These are phyloP conservation scores for Drosophila fulvimacula DNA, from an alignment of 2,888 invertebrate species.

Conservation along the genomic window DNA sequence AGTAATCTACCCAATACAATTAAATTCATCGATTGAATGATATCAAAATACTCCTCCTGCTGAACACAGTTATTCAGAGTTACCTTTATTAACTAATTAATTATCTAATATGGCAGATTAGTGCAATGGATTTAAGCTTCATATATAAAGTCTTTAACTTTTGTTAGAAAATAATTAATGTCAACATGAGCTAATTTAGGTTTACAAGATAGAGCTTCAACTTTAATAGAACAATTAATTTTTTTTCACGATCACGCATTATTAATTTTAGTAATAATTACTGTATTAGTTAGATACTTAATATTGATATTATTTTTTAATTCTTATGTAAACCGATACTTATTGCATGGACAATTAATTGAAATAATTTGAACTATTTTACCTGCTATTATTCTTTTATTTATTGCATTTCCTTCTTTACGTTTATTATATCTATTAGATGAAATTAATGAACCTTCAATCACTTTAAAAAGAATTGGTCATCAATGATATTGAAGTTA, in stretches of 20 bases:
- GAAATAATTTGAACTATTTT: conserved; percentile 88
- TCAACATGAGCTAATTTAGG: conserved; percentile 86
- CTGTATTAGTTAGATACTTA: conserved; percentile 87
- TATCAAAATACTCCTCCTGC: conserved; percentile 84
- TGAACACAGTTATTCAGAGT: conserved; percentile 87
- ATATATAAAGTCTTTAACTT: conserved; percentile 88
- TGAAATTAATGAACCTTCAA: conserved; percentile 87
- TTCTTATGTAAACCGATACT: conserved; percentile 86
- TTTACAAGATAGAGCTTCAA: conserved; percentile 87
- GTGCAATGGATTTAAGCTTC: conserved; percentile 89
- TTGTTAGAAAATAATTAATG: conserved; percentile 86
- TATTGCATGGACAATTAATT: conserved; percentile 87
- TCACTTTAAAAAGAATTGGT: conserved; percentile 87
- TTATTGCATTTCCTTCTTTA: conserved; percentile 87
- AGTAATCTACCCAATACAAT: background rate
- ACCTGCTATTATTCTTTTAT: conserved; percentile 87
- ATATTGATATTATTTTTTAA: conserved; percentile 87
- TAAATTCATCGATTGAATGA: conserved; percentile 87
- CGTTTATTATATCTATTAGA: conserved; percentile 87
- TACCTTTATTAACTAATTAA: conserved; percentile 87
- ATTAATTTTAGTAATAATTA: conserved; percentile 88
- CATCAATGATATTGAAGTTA: conserved; percentile 1
- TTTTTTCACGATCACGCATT: conserved; percentile 88
- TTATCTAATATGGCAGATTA: conserved; percentile 88
- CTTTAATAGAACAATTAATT: conserved; percentile 88